These are phyloP conservation scores for Heliconius erato DNA, from an alignment of 2,888 invertebrate genomes.

Conservation along the genomic window DNA sequence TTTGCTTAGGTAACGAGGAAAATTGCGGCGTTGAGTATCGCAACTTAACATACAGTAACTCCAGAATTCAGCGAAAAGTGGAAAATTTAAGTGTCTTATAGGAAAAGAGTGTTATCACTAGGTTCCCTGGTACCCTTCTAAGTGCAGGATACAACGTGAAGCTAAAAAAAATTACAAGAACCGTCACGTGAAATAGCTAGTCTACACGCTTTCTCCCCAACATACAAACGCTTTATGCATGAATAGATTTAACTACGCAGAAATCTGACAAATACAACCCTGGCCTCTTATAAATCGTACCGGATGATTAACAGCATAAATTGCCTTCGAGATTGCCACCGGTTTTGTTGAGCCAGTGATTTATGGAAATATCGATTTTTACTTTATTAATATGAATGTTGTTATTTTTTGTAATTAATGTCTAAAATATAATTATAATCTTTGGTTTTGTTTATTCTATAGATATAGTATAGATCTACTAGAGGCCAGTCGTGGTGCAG, in stretches of 20 bases:
- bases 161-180: background rate
- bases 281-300: conserved; percentile 31
- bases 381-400: conserved; percentile 9
- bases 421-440: background rate
- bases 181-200: background rate
- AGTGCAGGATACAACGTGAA: background rate
- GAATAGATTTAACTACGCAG: conserved; percentile 28
- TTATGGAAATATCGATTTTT: conserved; percentile 20
- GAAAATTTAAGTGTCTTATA: background rate
- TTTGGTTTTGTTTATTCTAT: too few species aligned
- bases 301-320: conserved; percentile 40
- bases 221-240: conserved; percentile 13
- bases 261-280: conserved; percentile 31
- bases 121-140: background rate
- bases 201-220: conserved; percentile 17
- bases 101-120: background rate
- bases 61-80: background rate
- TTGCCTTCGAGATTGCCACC: conserved; percentile 37
- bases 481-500: too few species aligned
- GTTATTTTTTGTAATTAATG: conserved; percentile 9
- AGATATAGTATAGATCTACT: too few species aligned
- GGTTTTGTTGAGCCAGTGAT: conserved; percentile 19
- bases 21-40: background rate
- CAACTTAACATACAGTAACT: background rate
- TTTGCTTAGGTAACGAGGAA: background rate